Conservation (phyloP, 2,797 vertebrate species). For the Parauchenoglanis punctatus region DNA sequence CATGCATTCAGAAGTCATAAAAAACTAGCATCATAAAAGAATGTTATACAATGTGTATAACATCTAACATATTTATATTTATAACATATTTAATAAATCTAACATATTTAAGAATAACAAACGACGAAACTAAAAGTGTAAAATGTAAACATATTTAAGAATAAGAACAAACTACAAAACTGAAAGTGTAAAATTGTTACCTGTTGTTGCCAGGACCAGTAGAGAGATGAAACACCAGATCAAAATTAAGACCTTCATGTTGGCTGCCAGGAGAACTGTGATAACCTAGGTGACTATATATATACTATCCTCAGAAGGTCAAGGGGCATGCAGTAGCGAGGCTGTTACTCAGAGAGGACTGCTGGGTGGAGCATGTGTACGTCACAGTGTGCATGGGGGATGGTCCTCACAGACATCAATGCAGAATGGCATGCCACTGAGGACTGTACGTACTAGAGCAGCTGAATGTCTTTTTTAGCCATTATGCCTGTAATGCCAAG, state of each 20-base stretch:
- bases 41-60: neutral
- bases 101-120: neutral
- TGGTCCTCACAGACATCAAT: slow-evolving; percentile 58
- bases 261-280: slow-evolving; percentile 91
- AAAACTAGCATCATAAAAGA: neutral
- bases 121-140: slow-evolving; percentile 11
- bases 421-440: slow-evolving; percentile 59
- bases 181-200: slow-evolving; percentile 72
- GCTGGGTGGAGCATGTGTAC: slow-evolving; percentile 56
- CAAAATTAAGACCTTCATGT: slow-evolving; percentile 91
- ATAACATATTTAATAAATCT: too few relatives aligned
- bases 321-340: slow-evolving; percentile 74
- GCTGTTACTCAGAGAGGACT: slow-evolving; percentile 61
- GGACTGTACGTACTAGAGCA: slow-evolving; percentile 59
- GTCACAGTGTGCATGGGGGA: slow-evolving; percentile 47
- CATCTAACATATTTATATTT: neutral
- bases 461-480: slow-evolving; percentile 67
- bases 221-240: slow-evolving; percentile 86
- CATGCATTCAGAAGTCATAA: neutral
- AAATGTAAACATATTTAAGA: neutral
- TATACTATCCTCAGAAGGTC: slow-evolving; percentile 81
- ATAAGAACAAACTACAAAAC: slow-evolving; percentile 6
- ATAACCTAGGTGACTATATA: slow-evolving; percentile 84
- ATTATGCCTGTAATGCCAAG: slow-evolving; percentile 42
- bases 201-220: slow-evolving; percentile 86